Evolutionary conservation across 2,113 vertebrate species (phyloP), one percentile per base, ranked within the genome.

Genomic region (Calyptommatus sinebrachiatus): DNA sequence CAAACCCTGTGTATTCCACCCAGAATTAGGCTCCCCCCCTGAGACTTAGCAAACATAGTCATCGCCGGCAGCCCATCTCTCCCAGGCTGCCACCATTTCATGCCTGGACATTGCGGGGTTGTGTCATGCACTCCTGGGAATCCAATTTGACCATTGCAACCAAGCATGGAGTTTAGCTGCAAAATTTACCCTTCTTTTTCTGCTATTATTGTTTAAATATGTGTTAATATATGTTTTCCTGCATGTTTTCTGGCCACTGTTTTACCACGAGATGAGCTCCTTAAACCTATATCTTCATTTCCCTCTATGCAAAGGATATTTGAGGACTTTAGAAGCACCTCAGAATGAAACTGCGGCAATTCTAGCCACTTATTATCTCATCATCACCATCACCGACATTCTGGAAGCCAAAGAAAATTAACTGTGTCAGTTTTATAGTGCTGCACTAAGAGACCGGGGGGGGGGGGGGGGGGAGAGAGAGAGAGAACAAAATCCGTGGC

Each of bases 331-430:
- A 76, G 35, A 65, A 76, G 26, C 41, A 35, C 41, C n/a, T 76
- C 65, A 48, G 74, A 48, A 46, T 48, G 8, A 46, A 48, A 41
- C 28, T 24, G 61, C 45, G 28, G 35, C 60, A 45, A 66, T 65
- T 76, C 35, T 4, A 76, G 61, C 7, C 61, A 48, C n/a, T 65
- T 76, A 76, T 76, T 66, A 28, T 65, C 50, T 53, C 50, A 48
- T 29, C 61, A 66, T 66, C 74, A 76, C 21, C 73, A 22, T 8
- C 71, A 26, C 29, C 61, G n/a, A n/a, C n/a, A 65, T 41, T 76
- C 48, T 10, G 26, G n/a, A 76, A 66, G 26, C 41, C 61, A 66
- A 65, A 26, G 61, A 28, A 76, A 76, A 76, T 76, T 65, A 76
- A 24, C 72, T 66, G 61, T 72, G 48, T 66, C 46, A 46, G 26